These are phyloP conservation scores for Cherax quadricarinatus DNA, from an alignment of 1,140 invertebrate genomes.

Conservation along the genomic window DNA sequence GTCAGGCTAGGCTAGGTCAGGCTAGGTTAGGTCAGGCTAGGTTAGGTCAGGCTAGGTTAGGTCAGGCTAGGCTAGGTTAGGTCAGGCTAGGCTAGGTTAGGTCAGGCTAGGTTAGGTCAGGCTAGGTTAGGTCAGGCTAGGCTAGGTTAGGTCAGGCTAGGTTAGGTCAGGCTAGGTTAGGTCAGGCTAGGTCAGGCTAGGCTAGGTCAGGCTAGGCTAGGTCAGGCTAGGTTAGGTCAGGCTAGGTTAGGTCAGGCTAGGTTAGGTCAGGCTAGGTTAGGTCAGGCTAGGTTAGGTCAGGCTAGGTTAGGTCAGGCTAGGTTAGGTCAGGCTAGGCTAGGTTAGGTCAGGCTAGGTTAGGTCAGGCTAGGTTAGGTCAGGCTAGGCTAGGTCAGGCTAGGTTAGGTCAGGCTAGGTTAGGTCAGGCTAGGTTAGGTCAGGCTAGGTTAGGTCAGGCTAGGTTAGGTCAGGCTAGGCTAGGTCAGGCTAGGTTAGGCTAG, in stretches of 20 bases:
- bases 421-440: too few relatives aligned
- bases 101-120: too few relatives aligned
- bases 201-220: too few relatives aligned
- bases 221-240: too few relatives aligned
- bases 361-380: background rate
- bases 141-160: background rate
- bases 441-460: background rate
- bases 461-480: background rate
- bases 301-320: too few relatives aligned
- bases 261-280: background rate
- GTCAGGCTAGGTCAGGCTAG: background rate
- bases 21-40: background rate
- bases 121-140: too few relatives aligned
- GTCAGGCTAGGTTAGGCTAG: too few relatives aligned
- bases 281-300: background rate
- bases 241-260: too few relatives aligned
- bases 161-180: background rate
- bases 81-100: too few relatives aligned
- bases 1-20: background rate
- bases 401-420: too few relatives aligned
- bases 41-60: conserved; percentile 55
- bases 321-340: too few relatives aligned
- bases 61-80: conserved; percentile 63
- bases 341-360: too few relatives aligned
- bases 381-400: background rate